Evolutionary conservation across 2,113 vertebrate genomes (phyloP).

Genomic region (Menura novaehollandiae): DNA sequence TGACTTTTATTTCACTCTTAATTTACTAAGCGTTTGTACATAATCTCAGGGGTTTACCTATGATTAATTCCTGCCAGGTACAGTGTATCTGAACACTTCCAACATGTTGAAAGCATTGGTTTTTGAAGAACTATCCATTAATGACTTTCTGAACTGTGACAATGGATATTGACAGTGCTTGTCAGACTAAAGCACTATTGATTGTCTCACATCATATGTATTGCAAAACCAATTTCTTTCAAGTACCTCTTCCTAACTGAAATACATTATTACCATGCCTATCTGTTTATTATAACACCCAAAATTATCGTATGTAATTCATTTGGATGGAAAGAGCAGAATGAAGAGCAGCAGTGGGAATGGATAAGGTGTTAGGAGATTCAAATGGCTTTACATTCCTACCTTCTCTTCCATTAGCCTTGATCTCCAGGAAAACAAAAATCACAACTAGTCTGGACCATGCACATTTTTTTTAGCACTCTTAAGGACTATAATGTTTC

Average conservation of each 20-base stretch:
- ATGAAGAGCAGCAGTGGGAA: neutral
- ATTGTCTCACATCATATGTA: slow-evolving; percentile 85
- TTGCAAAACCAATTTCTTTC: slow-evolving; percentile 86
- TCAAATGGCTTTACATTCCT: neutral
- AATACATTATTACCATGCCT: slow-evolving; percentile 77
- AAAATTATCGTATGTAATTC: slow-evolving; percentile 59
- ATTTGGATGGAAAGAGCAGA: slow-evolving; percentile 42
- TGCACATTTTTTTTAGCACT: neutral
- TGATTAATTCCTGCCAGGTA: slow-evolving; percentile 77
- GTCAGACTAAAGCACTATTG: slow-evolving; percentile 86
- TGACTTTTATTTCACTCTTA: slow-evolving; percentile 37
- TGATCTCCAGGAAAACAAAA: neutral
- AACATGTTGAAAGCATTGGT: slow-evolving; percentile 69
- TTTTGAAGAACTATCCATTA: slow-evolving; percentile 82
- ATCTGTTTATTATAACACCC: slow-evolving; percentile 72
- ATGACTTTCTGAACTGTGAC: slow-evolving; percentile 83
- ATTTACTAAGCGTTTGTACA: slow-evolving; percentile 55
- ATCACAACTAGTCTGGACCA: neutral
- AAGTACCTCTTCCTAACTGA: slow-evolving; percentile 82
- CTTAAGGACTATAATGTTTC: neutral
- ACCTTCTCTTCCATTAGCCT: neutral
- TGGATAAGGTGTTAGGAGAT: neutral
- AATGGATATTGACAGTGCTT: slow-evolving; percentile 82
- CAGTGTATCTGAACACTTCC: slow-evolving; percentile 64
- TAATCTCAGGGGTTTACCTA: slow-evolving; percentile 64